Percentiles rank a stretch among this genome's conserved stretches.
Conservation (phyloP, 2,888 invertebrate genomes). For the Teinopalpus imperialis region DNA sequence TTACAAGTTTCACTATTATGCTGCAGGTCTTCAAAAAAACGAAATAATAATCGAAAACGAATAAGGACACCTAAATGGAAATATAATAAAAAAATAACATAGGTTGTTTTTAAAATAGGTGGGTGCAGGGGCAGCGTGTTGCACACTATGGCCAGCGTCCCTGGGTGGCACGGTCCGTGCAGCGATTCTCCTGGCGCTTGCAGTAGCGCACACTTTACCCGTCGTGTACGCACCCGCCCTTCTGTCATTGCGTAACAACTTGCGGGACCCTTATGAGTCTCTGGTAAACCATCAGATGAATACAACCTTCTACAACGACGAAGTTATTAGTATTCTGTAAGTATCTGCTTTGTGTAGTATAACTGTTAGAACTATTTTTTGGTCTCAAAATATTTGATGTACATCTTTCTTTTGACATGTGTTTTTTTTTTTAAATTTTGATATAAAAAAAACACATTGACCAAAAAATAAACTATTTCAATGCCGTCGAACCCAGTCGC, state of each 20-base stretch:
- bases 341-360: no score
- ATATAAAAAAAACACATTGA: no score
- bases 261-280: constrained; percentile 55
- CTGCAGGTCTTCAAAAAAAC: no score
- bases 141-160: constrained; percentile 65
- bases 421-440: no score
- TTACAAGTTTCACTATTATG: no score
- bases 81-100: not conserved
- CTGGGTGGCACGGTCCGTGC: constrained; percentile 53
- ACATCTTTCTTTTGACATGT: no score
- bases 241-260: constrained; percentile 47
- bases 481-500: no score
- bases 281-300: constrained; percentile 37
- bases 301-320: constrained; percentile 46
- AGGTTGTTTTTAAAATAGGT: constrained; percentile 45
- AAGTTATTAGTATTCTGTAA: constrained; percentile 48
- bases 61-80: no score
- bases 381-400: no score
- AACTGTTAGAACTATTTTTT: no score
- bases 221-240: constrained; percentile 51
- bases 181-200: constrained; percentile 46
- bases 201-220: constrained; percentile 52
- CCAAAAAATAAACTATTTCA: no score
- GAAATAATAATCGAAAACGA: no score
- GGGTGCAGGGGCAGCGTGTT: constrained; percentile 61